phyloP scores from a whole-genome alignment of 2,888 invertebrate species.

The Eumerus sabulonum region DNA sequence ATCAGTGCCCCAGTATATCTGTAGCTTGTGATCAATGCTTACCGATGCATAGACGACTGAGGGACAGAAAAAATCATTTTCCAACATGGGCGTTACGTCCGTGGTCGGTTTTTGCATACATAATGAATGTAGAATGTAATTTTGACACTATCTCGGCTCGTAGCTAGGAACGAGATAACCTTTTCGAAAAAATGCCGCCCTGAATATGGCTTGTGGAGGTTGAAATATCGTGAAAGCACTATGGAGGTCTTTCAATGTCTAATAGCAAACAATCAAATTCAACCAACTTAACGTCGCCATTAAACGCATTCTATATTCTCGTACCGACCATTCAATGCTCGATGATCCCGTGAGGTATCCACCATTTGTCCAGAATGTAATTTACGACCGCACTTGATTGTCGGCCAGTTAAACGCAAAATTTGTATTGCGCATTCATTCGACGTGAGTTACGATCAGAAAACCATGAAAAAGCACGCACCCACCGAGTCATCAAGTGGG shows the following conservation, averaged over 20 bases:
- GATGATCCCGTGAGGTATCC: neutral
- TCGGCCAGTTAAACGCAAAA: constrained; percentile 20
- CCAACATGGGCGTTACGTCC: constrained; percentile 54
- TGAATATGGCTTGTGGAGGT: neutral
- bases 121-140: constrained; percentile 51
- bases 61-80: constrained; percentile 15
- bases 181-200: constrained; percentile 45
- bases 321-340: too few relatives aligned
- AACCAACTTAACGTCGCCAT: too few relatives aligned
- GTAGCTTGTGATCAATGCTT: constrained; percentile 2
- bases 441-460: constrained; percentile 31
- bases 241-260: neutral
- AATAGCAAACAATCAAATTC: neutral
- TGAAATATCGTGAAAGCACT: neutral
- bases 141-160: constrained; percentile 46
- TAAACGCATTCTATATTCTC: too few relatives aligned
- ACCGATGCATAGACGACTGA: constrained; percentile 10
- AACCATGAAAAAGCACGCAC: constrained; percentile 24
- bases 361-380: constrained; percentile 1
- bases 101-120: constrained; percentile 59
- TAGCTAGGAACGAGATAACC: constrained; percentile 32
- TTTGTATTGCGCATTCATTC: constrained; percentile 46
- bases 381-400: neutral
- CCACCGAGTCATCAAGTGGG: too few relatives aligned
- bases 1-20: constrained; percentile 6